Evolutionary conservation across 2,113 vertebrate species (phyloP), one percentile per base, ranked within the genome.

Genomic region (Gavialis gangeticus): DNA sequence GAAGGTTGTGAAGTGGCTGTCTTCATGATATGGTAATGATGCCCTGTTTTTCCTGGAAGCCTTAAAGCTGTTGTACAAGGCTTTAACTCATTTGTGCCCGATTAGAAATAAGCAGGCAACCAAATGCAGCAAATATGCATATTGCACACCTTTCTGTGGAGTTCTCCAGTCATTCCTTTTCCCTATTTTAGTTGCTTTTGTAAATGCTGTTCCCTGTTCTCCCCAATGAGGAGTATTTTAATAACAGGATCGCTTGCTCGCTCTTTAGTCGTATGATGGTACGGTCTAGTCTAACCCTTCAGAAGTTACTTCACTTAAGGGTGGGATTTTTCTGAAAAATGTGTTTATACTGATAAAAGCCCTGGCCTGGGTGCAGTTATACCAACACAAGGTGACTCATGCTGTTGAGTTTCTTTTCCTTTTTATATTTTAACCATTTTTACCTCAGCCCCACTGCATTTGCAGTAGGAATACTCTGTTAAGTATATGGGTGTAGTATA

Each of bases 1-100:
- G 79, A 96, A 96, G 96, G 93, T 94, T 78, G 58, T 58, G 37
- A 57, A 80, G 69, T 17, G 90, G 75, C 22, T 87, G 4, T 81
- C 79, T 92, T 79, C 1, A 1, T 87, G 12, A 4, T n/a, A 10
- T 54, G 89, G n/a, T 76, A 30, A 12, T 4, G 75, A 54, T 95
- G 96, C 30, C 90, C 82, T 69, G 17, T 18, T 96, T 94, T 91
- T 69, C 56, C 27, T 14, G 17, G 4, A 4, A 64, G 84, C 63
- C 93, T 91, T n/a, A 71, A 85, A 89, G 46, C 19, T 60, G 84
- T 84, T 78, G 9, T 46, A 13, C 25, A 12, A 34, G 59, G 14
- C 16, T 46, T 59, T 60, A 25, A 63, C 60, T 46, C 19, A 15
- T 77, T 90, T 14, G 3, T 25, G 12, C 24, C 46, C 5, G 73